A percentile compares a stretch with the other conserved stretches of the same genome.
Evolutionary conservation across 2,888 invertebrate species (phyloP).

Genomic region (Willowsia nigromaculata): DNA sequence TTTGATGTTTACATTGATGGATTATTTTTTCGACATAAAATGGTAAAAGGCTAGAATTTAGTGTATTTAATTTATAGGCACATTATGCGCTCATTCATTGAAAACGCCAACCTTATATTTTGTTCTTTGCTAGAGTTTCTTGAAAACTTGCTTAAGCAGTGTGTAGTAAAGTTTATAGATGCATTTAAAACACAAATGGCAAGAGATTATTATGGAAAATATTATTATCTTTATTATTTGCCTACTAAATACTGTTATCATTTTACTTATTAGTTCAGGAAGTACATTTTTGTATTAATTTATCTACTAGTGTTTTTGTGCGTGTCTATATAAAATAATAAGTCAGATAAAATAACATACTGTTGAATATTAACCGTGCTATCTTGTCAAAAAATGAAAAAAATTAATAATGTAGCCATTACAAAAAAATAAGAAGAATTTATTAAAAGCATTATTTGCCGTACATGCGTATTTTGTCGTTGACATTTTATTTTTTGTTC

Average conservation of each 20-base stretch:
- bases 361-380: constrained; percentile 38
- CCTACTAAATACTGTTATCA: neutral
- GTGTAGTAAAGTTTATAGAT: neutral
- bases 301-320: no score
- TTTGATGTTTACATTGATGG: neutral
- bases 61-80: neutral
- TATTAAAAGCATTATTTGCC: constrained; percentile 27
- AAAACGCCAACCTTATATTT: neutral
- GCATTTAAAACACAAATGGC: constrained; percentile 22
- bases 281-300: constrained; percentile 1
- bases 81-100: constrained; percentile 17
- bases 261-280: neutral
- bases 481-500: neutral
- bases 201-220: neutral
- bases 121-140: neutral
- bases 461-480: neutral
- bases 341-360: neutral
- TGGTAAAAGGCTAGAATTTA: neutral
- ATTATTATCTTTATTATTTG: neutral
- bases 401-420: constrained; percentile 34
- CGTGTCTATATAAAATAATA: no score
- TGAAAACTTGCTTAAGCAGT: neutral
- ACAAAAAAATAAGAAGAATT: neutral
- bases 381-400: constrained; percentile 41
- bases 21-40: neutral